A percentile compares a stretch with the other conserved stretches of the same genome.
Evolutionary conservation across 1,140 invertebrate genomes (phyloP).

Genomic region (Drosophila sp.): DNA sequence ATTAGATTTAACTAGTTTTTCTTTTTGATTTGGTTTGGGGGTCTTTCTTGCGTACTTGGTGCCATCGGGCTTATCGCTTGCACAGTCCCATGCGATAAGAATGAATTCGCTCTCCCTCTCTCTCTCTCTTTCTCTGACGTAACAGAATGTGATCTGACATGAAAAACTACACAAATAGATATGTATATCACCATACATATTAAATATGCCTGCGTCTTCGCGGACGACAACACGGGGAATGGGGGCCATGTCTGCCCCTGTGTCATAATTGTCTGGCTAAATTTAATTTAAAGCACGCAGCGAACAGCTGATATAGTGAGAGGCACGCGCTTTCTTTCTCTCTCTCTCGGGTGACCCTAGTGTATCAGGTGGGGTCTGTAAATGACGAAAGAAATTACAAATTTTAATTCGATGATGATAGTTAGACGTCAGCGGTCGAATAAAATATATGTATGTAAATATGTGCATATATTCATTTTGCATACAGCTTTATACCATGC

Average conservation of each 20-base stretch:
- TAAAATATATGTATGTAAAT: neutral
- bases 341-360: neutral
- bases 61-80: no score
- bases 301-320: slow-evolving; percentile 39
- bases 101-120: neutral
- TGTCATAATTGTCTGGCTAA: slow-evolving; percentile 22
- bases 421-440: neutral
- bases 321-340: neutral
- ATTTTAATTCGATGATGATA: neutral
- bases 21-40: neutral
- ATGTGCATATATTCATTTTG: neutral
- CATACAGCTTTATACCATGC: no score
- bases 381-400: slow-evolving; percentile 3
- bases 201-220: neutral
- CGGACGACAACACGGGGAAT: neutral
- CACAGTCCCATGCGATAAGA: neutral
- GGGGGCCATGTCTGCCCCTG: neutral
- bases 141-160: slow-evolving; percentile 1
- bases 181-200: neutral
- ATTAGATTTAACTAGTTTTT: no score
- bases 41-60: neutral
- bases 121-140: neutral
- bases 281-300: slow-evolving; percentile 45
- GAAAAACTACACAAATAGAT: neutral
- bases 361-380: slow-evolving; percentile 9